phyloP scores from a whole-genome alignment of 2,888 invertebrate species.

The Bedellia somnulentella region DNA sequence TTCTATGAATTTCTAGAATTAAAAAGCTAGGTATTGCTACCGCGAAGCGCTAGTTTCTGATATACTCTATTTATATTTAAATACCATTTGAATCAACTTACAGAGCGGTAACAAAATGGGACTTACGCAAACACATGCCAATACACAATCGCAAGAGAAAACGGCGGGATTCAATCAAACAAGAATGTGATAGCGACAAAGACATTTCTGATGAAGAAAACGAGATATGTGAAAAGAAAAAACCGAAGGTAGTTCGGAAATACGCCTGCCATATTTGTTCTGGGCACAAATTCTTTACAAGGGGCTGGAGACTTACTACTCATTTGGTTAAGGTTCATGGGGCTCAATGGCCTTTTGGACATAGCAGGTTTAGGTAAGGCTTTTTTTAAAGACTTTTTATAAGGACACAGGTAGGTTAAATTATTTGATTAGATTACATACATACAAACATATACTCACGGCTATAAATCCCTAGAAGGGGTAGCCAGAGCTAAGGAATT shows the following conservation, averaged over 20 bases:
- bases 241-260: slow-evolving; percentile 22
- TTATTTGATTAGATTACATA: no score
- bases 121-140: slow-evolving; percentile 60
- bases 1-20: no score
- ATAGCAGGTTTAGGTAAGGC: slow-evolving; percentile 70
- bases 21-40: no score
- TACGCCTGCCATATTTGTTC: slow-evolving; percentile 77
- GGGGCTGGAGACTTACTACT: slow-evolving; percentile 67
- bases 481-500: no score
- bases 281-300: slow-evolving; percentile 52
- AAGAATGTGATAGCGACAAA: slow-evolving; percentile 9
- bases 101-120: slow-evolving; percentile 63
- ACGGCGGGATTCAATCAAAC: slow-evolving; percentile 12
- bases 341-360: slow-evolving; percentile 74
- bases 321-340: slow-evolving; percentile 74
- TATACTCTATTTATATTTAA: no score
- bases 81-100: no score
- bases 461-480: no score
- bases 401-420: no score
- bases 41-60: no score
- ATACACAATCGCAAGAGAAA: slow-evolving; percentile 25
- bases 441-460: no score
- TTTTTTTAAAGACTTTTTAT: no score
- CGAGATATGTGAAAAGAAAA: slow-evolving; percentile 21
- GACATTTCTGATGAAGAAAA: slow-evolving; percentile 20